Evolutionary conservation across 1,140 invertebrate species (phyloP), one percentile per base, ranked within the genome.

Genomic region (Vanessa tameamea): DNA sequence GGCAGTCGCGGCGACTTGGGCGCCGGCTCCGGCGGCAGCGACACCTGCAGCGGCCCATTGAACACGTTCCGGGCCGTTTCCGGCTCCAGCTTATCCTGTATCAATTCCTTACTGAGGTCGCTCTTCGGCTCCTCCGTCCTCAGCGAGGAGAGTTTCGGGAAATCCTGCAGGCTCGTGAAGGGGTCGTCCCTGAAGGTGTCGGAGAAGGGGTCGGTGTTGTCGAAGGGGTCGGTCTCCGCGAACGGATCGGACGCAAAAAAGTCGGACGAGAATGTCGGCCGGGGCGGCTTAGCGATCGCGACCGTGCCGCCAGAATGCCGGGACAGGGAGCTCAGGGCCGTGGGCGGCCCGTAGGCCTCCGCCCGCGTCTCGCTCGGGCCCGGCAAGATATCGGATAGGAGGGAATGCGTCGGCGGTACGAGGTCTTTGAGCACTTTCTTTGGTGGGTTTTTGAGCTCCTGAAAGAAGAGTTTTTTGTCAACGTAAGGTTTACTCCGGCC

Each of bases 391-490:
- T 88, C 91, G 77, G 80, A 79, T 74, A 92, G 78, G 66, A 91
- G 81, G 73, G 81, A 69, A 70, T 87, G 81, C 79, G 90, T 79
- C 82, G 48, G 48, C 57, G 87, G 89, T 70, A 95, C 95, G 81
- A 98, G 93, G 89, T 98, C 97, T 93, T 98, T 98, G 59, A 98
- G 94, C 20, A 97, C 95, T 93, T 97, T 98, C 94, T 97, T 97
- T 67, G 97, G 97, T 75, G 97, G 97, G 93, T 98, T 98, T 94
- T 98, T 98, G 75, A 98, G 94, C 84, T 98, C 96, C 93, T 97
- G 96, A 94, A 98, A 98, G 93, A 98, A 98, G 89, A 98, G 97
- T 94, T 98, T 98, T 93, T 98, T 98, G 94, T 98, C 97, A 81
- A 98, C 95, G 93, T 98, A 98, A 59, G 97, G 97, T 92, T 96